Evolutionary conservation across 2,888 invertebrate species (phyloP), one percentile per base, ranked within the genome.

Genomic region (Parthenolecanium corni): DNA sequence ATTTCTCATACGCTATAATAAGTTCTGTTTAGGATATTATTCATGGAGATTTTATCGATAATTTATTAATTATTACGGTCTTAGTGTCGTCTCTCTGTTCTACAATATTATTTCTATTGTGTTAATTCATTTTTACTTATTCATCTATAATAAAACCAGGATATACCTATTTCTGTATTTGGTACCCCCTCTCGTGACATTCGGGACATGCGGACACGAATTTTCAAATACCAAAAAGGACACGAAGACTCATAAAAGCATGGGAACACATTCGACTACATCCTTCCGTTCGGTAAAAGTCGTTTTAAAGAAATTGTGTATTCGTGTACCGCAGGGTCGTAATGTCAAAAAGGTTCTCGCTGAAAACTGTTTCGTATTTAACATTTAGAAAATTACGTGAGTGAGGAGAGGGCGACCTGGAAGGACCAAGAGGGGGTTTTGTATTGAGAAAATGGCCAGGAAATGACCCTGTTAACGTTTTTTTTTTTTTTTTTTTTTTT

Each of bases 291-390:
- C 56, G 44, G 56, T 56, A 25, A 56, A 56, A 56, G 56, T 56
- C 56, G 56, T 56, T 56, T 56, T 20, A 56, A 42, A 56, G 56
- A 56, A 56, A 56, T 56, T 56, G 56, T 44, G 42, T 56, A 56
- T 40, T 56, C 56, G 56, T 56, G 56, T 56, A 56, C 4, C 31
- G 46, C 40, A 40, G 18, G 56, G 25, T 56, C 25, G 24, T 56
- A 56, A 56, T 56, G 56, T 56, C 56, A 56, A 46, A 56, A 56
- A 56, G 56, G 56, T 56, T 56, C 44, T 42, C 31, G 56, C 56
- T 44, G 56, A 56, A 56, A 49, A 21, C 49, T 12, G 23, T 49
- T n/a, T n/a, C n/a, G n/a, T n/a, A n/a, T n/a, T 18, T 18, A 18
- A 21, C 49, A 49, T 18, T 49, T 6, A 56, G 25, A 23, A 42